Percentiles rank a stretch among this genome's conserved stretches.
phyloP scores from a whole-genome alignment of 2,888 invertebrate species.

The Nephrocerus scutellatus region DNA sequence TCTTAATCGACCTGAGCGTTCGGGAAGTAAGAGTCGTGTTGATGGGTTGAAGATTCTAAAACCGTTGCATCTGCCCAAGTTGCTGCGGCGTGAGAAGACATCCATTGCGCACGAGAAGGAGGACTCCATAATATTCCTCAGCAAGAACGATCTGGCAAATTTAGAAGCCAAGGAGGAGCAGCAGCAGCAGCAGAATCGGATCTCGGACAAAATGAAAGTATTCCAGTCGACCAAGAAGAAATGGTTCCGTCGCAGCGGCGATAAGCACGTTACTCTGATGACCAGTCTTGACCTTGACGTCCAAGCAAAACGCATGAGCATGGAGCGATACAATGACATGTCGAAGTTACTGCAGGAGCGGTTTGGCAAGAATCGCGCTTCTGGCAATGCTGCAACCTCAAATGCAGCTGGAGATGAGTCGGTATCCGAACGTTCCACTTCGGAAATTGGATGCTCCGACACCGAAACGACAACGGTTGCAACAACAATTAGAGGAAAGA shows the following conservation, averaged over 20 bases:
- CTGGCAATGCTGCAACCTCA: constrained; percentile 15
- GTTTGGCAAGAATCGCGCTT: constrained; percentile 49
- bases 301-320: constrained; percentile 61
- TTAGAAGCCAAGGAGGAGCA: constrained; percentile 48
- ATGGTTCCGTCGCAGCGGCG: constrained; percentile 54
- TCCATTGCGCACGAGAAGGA: constrained; percentile 53
- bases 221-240: constrained; percentile 55
- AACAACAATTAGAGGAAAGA: constrained; percentile 15
- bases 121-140: constrained; percentile 61
- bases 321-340: constrained; percentile 67
- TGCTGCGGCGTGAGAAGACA: constrained; percentile 45
- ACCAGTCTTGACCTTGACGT: constrained; percentile 51
- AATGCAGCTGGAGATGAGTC: constrained; percentile 26
- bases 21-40: constrained; percentile 49
- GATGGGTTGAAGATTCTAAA: constrained; percentile 55
- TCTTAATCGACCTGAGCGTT: constrained; percentile 43
- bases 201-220: constrained; percentile 47
- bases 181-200: constrained; percentile 29
- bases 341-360: constrained; percentile 62
- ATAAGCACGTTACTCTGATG: constrained; percentile 29
- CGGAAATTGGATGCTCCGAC: constrained; percentile 30
- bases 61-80: constrained; percentile 42
- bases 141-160: constrained; percentile 59
- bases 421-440: constrained; percentile 29
- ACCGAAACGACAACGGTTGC: constrained; percentile 38